Base-by-base conservation (phyloP, 2,797 vertebrate species). In the Coilia nasus region DNA sequence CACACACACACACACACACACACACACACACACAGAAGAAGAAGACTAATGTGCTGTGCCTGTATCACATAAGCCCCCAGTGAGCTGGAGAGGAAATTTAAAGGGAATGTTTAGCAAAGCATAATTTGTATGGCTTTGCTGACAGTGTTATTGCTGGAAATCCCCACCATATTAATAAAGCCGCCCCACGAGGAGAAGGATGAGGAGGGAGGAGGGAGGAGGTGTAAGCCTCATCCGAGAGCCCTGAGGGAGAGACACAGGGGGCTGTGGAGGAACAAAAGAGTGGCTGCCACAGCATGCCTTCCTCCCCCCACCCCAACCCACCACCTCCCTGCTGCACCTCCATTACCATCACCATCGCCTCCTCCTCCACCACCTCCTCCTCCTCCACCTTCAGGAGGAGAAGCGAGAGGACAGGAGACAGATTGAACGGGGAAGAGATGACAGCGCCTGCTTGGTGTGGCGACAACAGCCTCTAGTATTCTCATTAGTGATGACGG, bases 71-170 rank as follows among this genome's bases (percentile, higher is more conserved):
- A 54, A 54, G 50, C 50, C 50, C 50, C 50, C 50, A 54, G 67
- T 35, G 28, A 75, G 67, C 67, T 35, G 14, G 35, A 15, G 67
- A 75, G 67, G 15, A 75, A 78, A 21, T 44, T 78, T 21, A 19
- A 14, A 78, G 50, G 50, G 35, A 78, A 44, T 78, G 35, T 78
- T 78, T 41, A 78, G 71, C 71, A 78, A 44, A 9, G 71, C 35
- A 78, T 35, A 78, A 78, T 44, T 44, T 35, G 71, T n/a, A 11
- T 78, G 17, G 41, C 71, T 78, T 21, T 78, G 71, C 71, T 78
- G 71, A 78, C 71, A 44, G 17, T 78, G 71, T 78, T 78, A 44
- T 78, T 78, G 71, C 15, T 78, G 19, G 17, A 78, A 15, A 19
- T 35, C 71, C 35, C 11, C 62, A 25, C 5, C 62, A 1, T 23